These are phyloP conservation scores for Lathronympha strigana DNA, from an alignment of 2,888 invertebrate genomes.

Conservation along the genomic window DNA sequence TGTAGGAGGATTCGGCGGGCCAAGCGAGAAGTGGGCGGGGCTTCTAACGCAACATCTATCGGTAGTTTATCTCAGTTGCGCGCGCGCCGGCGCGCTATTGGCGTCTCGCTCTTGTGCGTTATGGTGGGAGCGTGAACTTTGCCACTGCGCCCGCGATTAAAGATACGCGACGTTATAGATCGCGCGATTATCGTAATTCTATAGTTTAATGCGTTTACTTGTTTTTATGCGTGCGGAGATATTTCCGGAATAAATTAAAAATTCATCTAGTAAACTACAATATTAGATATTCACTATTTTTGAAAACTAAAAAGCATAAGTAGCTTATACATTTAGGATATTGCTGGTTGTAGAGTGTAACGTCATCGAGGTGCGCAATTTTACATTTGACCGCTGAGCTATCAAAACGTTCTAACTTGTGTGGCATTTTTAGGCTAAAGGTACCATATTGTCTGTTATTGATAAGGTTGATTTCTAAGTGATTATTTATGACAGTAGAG, in stretches of 20 bases:
- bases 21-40: conserved; percentile 73
- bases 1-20: conserved; percentile 76
- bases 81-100: conserved; percentile 40
- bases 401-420: too few species aligned
- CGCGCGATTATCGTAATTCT: conserved; percentile 71
- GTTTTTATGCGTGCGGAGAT: conserved; percentile 47
- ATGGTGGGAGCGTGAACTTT: conserved; percentile 79
- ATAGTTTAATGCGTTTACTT: conserved; percentile 54
- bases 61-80: conserved; percentile 61
- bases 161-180: conserved; percentile 77
- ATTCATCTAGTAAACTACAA: not conserved
- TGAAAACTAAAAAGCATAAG: too few species aligned
- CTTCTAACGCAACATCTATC: conserved; percentile 81
- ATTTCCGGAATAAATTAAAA: conserved; percentile 11
- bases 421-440: too few species aligned
- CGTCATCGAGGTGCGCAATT: too few species aligned
- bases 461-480: too few species aligned
- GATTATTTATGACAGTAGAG: too few species aligned
- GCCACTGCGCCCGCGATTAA: conserved; percentile 74
- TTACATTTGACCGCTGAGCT: too few species aligned
- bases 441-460: too few species aligned
- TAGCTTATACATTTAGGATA: too few species aligned
- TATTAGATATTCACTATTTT: too few species aligned
- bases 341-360: too few species aligned
- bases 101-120: conserved; percentile 64